These are phyloP conservation scores for Pseudoips prasinana DNA, from an alignment of 2,888 invertebrate genomes.

Conservation along the genomic window DNA sequence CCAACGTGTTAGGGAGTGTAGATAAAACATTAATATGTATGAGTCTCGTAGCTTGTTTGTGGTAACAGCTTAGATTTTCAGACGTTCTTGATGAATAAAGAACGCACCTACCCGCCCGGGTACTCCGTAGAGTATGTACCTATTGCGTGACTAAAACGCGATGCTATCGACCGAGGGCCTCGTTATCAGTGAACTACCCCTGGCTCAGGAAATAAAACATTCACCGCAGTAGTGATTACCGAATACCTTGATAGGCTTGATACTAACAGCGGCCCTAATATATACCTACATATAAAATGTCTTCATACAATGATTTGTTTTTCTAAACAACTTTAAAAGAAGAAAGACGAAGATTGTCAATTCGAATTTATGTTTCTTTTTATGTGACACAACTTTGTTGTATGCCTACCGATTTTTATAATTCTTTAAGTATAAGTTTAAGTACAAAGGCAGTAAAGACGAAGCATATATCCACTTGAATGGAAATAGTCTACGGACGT, in stretches of 20 bases:
- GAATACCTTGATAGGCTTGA: constrained; percentile 17
- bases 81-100: constrained; percentile 67
- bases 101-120: constrained; percentile 26
- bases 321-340: too few relatives aligned
- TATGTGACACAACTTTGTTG: too few relatives aligned
- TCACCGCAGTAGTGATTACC: constrained; percentile 41
- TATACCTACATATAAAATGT: too few relatives aligned
- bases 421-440: too few relatives aligned
- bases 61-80: constrained; percentile 67
- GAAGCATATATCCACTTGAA: too few relatives aligned
- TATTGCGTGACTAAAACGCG: constrained; percentile 57
- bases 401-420: too few relatives aligned
- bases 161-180: constrained; percentile 51
- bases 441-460: too few relatives aligned
- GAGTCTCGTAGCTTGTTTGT: constrained; percentile 65
- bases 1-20: constrained; percentile 62
- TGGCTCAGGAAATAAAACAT: constrained; percentile 64
- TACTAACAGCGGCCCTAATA: background rate
- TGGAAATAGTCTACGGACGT: too few relatives aligned
- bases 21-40: constrained; percentile 78
- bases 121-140: too few relatives aligned
- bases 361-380: too few relatives aligned
- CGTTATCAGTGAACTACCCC: constrained; percentile 54
- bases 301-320: too few relatives aligned
- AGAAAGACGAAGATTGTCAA: too few relatives aligned